Percentiles rank a stretch among this genome's conserved stretches.
Evolutionary conservation across 2,888 invertebrate genomes (phyloP).

Genomic region (Meloe dianella): DNA sequence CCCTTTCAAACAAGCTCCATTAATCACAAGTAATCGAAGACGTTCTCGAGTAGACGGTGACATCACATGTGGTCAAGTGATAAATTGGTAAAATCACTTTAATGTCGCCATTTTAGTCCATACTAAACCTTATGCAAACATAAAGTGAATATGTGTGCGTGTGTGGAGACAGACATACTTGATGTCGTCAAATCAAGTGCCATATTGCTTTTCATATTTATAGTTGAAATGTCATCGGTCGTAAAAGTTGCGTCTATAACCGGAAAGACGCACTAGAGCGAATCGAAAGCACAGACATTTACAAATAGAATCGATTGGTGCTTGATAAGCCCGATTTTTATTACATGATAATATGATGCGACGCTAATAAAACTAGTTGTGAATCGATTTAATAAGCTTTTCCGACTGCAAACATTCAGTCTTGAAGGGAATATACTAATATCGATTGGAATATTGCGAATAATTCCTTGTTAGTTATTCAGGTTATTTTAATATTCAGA

Average conservation of each 20-base stretch:
- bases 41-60: slow-evolving; percentile 38
- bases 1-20: slow-evolving; percentile 42
- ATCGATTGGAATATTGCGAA: neutral
- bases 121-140: slow-evolving; percentile 29
- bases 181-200: slow-evolving; percentile 21
- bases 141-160: neutral
- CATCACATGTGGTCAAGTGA: slow-evolving; percentile 44
- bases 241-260: slow-evolving; percentile 10
- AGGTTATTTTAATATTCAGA: neutral
- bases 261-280: neutral
- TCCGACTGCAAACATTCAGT: neutral
- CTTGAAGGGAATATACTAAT: neutral
- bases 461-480: neutral
- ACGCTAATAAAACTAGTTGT: neutral
- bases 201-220: slow-evolving; percentile 27
- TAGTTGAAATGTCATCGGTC: slow-evolving; percentile 9
- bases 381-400: neutral
- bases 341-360: neutral
- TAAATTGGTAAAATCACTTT: slow-evolving; percentile 38
- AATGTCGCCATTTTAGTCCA: slow-evolving; percentile 6
- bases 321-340: slow-evolving; percentile 5
- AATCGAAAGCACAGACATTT: slow-evolving; percentile 2
- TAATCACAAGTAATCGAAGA: slow-evolving; percentile 46
- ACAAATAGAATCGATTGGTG: neutral
- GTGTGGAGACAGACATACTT: neutral